Base-by-base conservation (phyloP, 2,888 invertebrate genomes). In the Metallyticus violacea region DNA sequence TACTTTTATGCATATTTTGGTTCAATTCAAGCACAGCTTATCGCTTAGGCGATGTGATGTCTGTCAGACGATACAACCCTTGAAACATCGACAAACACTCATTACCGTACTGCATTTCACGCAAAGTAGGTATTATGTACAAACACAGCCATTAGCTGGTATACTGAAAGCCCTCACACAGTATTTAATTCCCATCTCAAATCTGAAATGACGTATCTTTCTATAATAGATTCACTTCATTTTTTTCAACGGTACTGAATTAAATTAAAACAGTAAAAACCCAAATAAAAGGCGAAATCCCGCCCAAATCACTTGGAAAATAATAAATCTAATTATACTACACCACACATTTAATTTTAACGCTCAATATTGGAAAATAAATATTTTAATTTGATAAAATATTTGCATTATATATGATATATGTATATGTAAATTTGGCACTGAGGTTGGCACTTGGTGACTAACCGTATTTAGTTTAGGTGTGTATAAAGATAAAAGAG, bases 121-220 rank as follows among this genome's bases (percentile, higher is more conserved):
- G 82, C 82, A 76, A 82, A 82, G 82, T 26, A 26, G 40, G 76
- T 82, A 82, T 82, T 82, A 82, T 30, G 62, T 81, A 62, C 40
- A 62, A 26, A 82, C 76, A 82, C 26, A 26, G 82, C 62, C 82
- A 82, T 82, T 82, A 82, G 26, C n/a, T 82, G 22, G 15, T 62
- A 15, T 62, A 4, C 40, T 15, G 26, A 9, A 78, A n/a, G 7
- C 26, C 78, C 6, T n/a, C n/a, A 26, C 9, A 25, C 26, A 25
- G 7, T 26, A 26, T 25, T 7, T 22, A 78, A 78, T 26, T 26
- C n/a, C 26, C 78, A 22, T 26, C 7, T n/a, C n/a, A 26, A 2
- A 4, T 7, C 26, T 22, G 26, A 26, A 9, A 78, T 26, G 7
- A 6, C 6, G 79, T 79, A 28, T 26, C 27, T 79, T 22, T 26